Conservation (phyloP, 2,888 invertebrate species). For the Pterostichus niger region DNA sequence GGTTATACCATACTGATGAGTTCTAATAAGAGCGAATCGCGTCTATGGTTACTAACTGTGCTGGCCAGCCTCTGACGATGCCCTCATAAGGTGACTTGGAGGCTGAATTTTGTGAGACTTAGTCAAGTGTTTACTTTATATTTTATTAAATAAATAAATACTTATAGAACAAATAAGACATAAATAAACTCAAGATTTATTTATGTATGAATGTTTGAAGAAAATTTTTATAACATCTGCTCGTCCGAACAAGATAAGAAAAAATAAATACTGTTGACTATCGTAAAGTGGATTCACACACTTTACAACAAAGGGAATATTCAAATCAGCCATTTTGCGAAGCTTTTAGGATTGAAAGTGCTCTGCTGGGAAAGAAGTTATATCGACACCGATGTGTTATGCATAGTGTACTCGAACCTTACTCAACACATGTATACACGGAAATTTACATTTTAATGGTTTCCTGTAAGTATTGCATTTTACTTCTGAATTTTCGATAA, state of each 20-base stretch:
- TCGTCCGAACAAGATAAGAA: conserved; percentile 24
- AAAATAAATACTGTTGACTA: conserved; percentile 39
- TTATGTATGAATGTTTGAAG: background rate
- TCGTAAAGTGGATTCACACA: conserved; percentile 40
- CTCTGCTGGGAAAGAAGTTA: conserved; percentile 59
- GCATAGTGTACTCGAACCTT: conserved; percentile 47
- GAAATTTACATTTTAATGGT: conserved; percentile 57
- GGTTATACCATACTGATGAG: no score
- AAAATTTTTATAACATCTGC: conserved; percentile 26
- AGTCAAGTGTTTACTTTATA: no score
- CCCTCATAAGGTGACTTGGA: no score
- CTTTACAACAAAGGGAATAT: conserved; percentile 61
- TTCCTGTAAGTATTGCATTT: conserved; percentile 48
- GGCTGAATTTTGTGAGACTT: no score
- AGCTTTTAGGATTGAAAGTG: conserved; percentile 62
- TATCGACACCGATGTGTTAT: conserved; percentile 56
- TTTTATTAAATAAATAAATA: no score
- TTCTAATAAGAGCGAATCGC: no score
- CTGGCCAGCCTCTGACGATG: no score
- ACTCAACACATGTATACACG: conserved; percentile 36
- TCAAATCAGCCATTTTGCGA: conserved; percentile 61
- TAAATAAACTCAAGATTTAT: no score
- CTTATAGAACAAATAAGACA: no score
- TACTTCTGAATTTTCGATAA: conserved; percentile 42
- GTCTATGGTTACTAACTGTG: no score